Base-by-base conservation (phyloP, 2,113 vertebrate genomes). In the Lutjanus erythropterus region DNA sequence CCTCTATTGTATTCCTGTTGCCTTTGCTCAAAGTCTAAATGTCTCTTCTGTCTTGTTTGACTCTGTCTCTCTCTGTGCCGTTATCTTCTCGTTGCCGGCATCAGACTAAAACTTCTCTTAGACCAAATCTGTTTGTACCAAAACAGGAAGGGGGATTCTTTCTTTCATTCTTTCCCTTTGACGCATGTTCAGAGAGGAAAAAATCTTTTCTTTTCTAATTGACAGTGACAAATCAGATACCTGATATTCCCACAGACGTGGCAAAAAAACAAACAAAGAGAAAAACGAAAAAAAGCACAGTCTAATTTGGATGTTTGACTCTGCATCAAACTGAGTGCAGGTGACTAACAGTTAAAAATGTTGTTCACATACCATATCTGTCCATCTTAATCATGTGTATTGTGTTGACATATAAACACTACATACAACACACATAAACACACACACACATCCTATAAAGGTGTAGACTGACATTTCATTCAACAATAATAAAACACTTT, bases 51-150 rank as follows among this genome's bases (percentile, higher is more conserved):
- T 72, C 62, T 55, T 19, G 14, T 69, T 58, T 50, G 53, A 61
- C 31, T 75, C 35, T 33, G 68, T 58, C 53, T 66, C 37, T 19
- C 33, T 65, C 66, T 64, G 25, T 19, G 16, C 44, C 0, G 44
- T 78, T 80, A 77, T 91, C 85, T 64, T 55, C 50, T 66, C 15
- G 7, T 69, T 66, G 72, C 62, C 47, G 44, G 23, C 65, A 39
- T 56, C 67, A 46, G 72, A 60, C 69, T 80, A 46, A 72, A 82
- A 46, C 58, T 33, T 77, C 52, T 58, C 53, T 18, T 2, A 44
- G 27, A 53, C 55, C 12, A 89, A 92, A 90, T 90, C 86, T 88
- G 89, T 93, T 94, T 92, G 80, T 72, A 86, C 86, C 89, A 94
- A 90, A 92, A 92, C 89, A 91, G 67, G 53, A 86, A 77, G 74